Conservation (phyloP, 2,113 vertebrate species). For the Oceanodroma tethys region DNA sequence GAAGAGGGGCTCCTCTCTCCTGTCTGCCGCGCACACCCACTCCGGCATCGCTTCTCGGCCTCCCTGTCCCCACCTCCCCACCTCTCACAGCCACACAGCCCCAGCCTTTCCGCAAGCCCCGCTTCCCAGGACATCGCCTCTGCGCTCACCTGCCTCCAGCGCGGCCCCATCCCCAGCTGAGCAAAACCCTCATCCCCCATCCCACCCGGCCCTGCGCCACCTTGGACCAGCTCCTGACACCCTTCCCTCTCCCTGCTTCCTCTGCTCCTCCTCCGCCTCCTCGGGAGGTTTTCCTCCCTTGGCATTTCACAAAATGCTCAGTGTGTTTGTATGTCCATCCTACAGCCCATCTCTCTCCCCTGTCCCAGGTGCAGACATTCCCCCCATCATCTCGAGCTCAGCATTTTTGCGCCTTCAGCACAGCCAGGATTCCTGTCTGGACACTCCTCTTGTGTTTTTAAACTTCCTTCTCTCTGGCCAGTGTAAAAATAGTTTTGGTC, state of each 20-base stretch:
- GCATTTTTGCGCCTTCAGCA: background rate
- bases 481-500: background rate
- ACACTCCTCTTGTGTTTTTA: background rate
- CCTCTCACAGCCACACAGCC: background rate
- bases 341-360: background rate
- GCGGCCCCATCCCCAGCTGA: background rate
- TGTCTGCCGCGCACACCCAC: background rate
- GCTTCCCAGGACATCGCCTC: fast-evolving
- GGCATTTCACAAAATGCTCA: background rate
- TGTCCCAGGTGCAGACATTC: background rate
- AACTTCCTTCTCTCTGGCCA: background rate
- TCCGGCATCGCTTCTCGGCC: background rate
- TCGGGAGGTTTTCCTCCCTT: background rate
- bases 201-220: background rate
- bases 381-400: background rate
- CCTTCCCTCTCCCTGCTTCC: background rate
- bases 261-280: background rate
- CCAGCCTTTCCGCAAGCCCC: background rate
- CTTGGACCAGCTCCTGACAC: background rate
- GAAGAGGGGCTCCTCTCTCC: background rate
- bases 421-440: background rate
- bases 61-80: background rate
- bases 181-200: background rate
- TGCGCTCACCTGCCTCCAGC: background rate
- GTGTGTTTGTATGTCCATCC: background rate